phyloP scores from a whole-genome alignment of 2,113 vertebrate genomes.

The Rhea americana region DNA sequence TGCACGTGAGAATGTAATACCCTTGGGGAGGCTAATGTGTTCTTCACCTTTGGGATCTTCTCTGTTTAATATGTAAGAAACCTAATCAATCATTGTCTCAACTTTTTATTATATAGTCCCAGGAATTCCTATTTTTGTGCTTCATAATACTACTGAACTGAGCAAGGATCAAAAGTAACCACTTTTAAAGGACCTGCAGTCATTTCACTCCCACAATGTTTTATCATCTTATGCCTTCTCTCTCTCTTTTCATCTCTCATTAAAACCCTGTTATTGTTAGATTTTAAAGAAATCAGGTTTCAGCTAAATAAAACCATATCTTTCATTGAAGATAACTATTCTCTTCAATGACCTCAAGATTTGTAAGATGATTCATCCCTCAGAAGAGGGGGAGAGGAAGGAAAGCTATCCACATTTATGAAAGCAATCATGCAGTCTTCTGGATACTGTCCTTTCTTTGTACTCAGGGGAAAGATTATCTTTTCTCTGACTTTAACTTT shows the following conservation, averaged over 20 bases:
- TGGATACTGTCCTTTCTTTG: not conserved
- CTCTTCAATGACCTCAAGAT: not conserved
- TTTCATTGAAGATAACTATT: not conserved
- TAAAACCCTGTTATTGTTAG: not conserved
- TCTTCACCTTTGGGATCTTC: not conserved
- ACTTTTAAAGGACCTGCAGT: not conserved
- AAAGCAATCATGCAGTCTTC: not conserved
- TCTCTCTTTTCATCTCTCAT: not conserved
- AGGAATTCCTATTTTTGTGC: not conserved
- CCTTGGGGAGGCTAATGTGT: not conserved
- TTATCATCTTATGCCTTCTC: constrained; percentile 5
- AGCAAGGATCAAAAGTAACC: constrained; percentile 16
- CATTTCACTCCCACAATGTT: not conserved
- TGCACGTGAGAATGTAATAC: not conserved
- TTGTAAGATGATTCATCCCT: constrained; percentile 2
- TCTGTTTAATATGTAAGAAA: constrained; percentile 1
- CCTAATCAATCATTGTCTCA: not conserved
- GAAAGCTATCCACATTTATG: not conserved
- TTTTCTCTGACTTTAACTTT: not conserved
- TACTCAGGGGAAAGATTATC: not conserved
- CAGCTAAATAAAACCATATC: not conserved
- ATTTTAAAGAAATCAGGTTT: not conserved
- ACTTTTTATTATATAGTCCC: not conserved
- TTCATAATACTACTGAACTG: not conserved
- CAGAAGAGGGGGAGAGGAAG: not conserved